A percentile compares a stretch with the other conserved stretches of the same genome.
These are phyloP conservation scores for Ferrisia virgata DNA, from an alignment of 2,888 invertebrate genomes.

Conservation along the genomic window DNA sequence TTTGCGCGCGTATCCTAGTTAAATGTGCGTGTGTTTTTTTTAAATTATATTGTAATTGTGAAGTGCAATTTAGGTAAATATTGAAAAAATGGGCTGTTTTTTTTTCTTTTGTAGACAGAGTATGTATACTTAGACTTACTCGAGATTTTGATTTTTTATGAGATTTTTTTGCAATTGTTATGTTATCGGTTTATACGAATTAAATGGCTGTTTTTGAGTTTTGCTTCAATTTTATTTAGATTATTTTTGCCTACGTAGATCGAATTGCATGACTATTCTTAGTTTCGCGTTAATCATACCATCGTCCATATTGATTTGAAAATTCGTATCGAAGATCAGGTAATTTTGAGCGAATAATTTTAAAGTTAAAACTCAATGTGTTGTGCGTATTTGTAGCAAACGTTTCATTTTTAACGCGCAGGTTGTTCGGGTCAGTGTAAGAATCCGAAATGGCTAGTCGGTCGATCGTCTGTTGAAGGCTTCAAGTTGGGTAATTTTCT, in stretches of 20 bases:
- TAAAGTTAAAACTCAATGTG: no score
- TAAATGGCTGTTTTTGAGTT: background rate
- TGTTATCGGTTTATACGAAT: background rate
- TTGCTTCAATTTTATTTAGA: background rate
- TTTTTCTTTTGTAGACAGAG: background rate
- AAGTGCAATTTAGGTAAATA: no score
- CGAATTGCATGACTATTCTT: no score
- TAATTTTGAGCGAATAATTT: no score
- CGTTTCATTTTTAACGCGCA: background rate
- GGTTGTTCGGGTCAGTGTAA: conserved; percentile 39
- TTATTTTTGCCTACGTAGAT: background rate
- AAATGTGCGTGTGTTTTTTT: no score
- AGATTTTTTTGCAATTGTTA: background rate
- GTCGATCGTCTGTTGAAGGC: conserved; percentile 33
- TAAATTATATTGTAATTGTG: background rate
- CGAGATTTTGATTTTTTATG: background rate
- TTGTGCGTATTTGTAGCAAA: no score
- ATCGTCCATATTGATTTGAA: no score
- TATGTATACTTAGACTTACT: no score
- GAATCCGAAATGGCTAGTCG: conserved; percentile 38
- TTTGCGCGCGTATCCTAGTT: background rate
- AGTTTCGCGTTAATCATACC: no score
- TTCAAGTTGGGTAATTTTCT: conserved; percentile 40
- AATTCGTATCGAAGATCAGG: no score
- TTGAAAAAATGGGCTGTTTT: no score